These are phyloP conservation scores for Sphyrna mokarran DNA, from an alignment of 2,113 vertebrate genomes.

Conservation along the genomic window DNA sequence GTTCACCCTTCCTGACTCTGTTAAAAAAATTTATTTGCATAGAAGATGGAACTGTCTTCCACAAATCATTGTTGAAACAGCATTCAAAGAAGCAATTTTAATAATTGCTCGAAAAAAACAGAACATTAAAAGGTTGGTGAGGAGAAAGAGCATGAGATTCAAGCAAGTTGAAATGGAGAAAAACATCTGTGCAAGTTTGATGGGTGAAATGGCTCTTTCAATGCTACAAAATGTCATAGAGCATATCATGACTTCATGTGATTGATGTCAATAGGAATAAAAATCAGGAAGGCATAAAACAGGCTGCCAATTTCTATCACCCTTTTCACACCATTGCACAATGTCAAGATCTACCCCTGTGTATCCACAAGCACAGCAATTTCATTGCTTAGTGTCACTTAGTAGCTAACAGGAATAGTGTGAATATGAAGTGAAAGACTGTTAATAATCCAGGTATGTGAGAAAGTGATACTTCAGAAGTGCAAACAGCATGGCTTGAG, in stretches of 20 bases:
- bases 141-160: background rate
- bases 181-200: background rate
- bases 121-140: background rate
- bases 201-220: background rate
- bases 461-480: slow-evolving; percentile 14
- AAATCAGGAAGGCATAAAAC: background rate
- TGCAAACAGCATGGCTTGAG: background rate
- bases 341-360: background rate
- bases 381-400: background rate
- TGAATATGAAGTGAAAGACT: background rate
- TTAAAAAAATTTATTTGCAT: background rate
- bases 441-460: slow-evolving; percentile 2
- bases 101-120: background rate
- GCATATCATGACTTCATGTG: background rate
- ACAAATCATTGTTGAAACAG: background rate
- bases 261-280: background rate
- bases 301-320: background rate
- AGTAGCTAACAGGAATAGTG: background rate
- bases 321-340: background rate
- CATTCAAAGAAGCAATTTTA: background rate
- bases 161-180: background rate
- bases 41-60: background rate
- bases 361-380: background rate
- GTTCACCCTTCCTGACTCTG: background rate
- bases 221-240: background rate